Percentiles rank a stretch among this genome's conserved stretches.
Evolutionary conservation across 1,140 invertebrate genomes (phyloP).

Genomic region (Telenomus remus): DNA sequence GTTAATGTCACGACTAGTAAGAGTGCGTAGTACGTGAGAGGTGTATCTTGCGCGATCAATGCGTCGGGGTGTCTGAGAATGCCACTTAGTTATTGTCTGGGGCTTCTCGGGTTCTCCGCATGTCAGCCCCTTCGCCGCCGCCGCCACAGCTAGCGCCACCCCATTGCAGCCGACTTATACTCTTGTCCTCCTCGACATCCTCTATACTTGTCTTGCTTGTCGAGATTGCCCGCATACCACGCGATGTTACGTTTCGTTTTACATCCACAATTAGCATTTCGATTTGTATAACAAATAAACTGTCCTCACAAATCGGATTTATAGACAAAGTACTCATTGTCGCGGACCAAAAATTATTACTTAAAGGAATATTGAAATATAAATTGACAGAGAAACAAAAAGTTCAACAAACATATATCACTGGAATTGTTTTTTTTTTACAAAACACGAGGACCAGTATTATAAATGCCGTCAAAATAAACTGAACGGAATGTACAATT

Average conservation of each 20-base stretch:
- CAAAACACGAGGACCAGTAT: no score
- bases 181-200: slow-evolving; percentile 27
- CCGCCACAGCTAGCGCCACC: slow-evolving; percentile 15
- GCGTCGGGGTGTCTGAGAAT: slow-evolving; percentile 65
- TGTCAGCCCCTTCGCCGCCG: slow-evolving; percentile 51
- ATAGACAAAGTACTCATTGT: no score
- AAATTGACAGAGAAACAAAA: no score
- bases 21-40: slow-evolving; percentile 52
- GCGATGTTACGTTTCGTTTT: slow-evolving; percentile 17
- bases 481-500: background rate
- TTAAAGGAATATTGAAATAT: no score
- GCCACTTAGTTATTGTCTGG: slow-evolving; percentile 70
- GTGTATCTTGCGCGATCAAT: slow-evolving; percentile 63
- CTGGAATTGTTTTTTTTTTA: no score
- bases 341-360: no score
- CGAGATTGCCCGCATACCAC: slow-evolving; percentile 41
- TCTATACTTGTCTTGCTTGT: slow-evolving; percentile 31
- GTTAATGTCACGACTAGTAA: slow-evolving; percentile 60
- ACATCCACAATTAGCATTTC: background rate
- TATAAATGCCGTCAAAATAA: no score
- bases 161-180: slow-evolving; percentile 32
- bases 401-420: no score
- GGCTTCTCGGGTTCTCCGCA: slow-evolving; percentile 54
- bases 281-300: background rate
- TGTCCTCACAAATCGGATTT: no score